These are phyloP conservation scores for Psammodynastes pulverulentus DNA, from an alignment of 2,113 vertebrate genomes.

Conservation along the genomic window DNA sequence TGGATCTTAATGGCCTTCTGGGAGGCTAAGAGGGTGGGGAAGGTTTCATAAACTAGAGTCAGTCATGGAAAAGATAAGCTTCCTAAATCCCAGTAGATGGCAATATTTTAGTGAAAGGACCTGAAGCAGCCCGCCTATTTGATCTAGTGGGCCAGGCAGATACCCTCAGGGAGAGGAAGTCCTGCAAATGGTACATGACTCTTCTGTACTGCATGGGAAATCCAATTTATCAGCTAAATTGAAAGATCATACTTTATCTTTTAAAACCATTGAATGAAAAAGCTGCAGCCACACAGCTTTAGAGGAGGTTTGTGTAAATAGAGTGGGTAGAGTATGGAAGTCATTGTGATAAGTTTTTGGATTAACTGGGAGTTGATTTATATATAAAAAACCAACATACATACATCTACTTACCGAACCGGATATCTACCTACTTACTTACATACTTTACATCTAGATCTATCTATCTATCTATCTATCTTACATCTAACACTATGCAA, in stretches of 20 bases:
- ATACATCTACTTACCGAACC: too few relatives aligned
- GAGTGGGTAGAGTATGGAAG: not conserved
- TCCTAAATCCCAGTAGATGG: not conserved
- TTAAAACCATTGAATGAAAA: not conserved
- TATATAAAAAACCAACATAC: not conserved
- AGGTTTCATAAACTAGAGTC: not conserved
- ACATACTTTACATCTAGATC: not conserved
- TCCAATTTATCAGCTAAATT: conserved; percentile 18
- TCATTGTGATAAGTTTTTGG: not conserved
- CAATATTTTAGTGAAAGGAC: not conserved
- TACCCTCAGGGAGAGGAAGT: not conserved
- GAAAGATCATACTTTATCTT: not conserved
- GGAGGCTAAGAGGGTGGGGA: not conserved
- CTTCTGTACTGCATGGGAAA: not conserved
- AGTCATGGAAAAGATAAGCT: not conserved
- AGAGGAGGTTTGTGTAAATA: not conserved
- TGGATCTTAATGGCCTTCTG: not conserved
- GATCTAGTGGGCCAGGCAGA: not conserved
- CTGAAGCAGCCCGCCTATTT: not conserved
- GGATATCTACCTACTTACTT: not conserved
- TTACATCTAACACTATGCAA: not conserved
- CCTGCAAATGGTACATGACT: not conserved
- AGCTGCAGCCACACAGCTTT: not conserved
- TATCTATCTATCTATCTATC: too few relatives aligned
- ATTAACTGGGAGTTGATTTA: not conserved